Conservation (phyloP, 2,888 invertebrate genomes). For the Alcis repandata region DNA sequence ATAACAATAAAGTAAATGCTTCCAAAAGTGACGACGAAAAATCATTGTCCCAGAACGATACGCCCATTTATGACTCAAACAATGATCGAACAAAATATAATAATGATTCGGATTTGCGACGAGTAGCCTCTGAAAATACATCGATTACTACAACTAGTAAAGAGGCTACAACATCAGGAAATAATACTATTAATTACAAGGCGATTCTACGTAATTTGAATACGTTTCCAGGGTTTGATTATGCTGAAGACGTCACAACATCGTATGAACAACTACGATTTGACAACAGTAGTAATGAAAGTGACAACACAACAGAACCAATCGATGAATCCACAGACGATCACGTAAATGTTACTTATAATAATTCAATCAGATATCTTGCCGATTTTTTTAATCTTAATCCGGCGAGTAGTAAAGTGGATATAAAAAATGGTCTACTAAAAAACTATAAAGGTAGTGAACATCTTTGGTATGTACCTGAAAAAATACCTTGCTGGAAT, state of each 20-base stretch:
- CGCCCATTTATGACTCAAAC: not conserved
- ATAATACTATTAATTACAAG: slow-evolving; percentile 11
- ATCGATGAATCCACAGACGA: not conserved
- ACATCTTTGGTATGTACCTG: slow-evolving; percentile 71
- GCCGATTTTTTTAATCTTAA: slow-evolving; percentile 68
- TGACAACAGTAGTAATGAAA: not conserved
- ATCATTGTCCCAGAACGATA: not conserved
- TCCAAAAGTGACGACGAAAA: slow-evolving; percentile 7
- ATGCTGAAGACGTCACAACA: slow-evolving; percentile 43
- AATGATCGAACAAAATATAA: slow-evolving; percentile 9
- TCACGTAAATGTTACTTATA: slow-evolving; percentile 38
- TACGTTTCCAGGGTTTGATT: slow-evolving; percentile 58
- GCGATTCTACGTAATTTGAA: slow-evolving; percentile 19
- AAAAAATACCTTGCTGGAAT: slow-evolving; percentile 75
- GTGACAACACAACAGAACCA: slow-evolving; percentile 8
- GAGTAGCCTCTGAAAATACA: not conserved
- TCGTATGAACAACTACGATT: slow-evolving; percentile 9
- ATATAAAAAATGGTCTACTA: slow-evolving; percentile 28
- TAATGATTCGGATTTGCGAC: slow-evolving; percentile 6
- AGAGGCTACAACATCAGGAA: not conserved
- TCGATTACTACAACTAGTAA: not conserved
- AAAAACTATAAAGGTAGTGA: slow-evolving; percentile 26
- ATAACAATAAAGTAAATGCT: slow-evolving; percentile 37
- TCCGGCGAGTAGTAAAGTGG: slow-evolving; percentile 57
- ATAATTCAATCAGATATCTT: slow-evolving; percentile 43